Evolutionary conservation across 2,797 vertebrate species (phyloP).

Genomic region (Arctocebus calabarensis): DNA sequence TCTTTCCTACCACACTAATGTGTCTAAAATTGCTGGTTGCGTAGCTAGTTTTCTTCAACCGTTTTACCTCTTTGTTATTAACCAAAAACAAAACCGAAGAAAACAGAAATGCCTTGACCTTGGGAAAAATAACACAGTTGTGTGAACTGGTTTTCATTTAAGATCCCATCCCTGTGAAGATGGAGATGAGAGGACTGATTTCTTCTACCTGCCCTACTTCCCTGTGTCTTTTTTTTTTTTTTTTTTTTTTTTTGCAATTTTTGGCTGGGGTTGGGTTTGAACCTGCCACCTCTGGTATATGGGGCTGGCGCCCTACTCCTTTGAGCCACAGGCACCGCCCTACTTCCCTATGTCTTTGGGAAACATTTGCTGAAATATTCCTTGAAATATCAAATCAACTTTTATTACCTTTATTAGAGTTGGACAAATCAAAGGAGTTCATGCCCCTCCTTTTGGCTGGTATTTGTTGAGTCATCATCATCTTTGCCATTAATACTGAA

Average conservation of each 20-base stretch:
- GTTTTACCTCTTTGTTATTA: background rate
- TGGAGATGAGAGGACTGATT: background rate
- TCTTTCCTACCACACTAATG: background rate
- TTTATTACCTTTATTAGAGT: background rate
- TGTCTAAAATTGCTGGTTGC: background rate
- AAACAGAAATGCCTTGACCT: background rate
- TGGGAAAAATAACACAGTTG: background rate
- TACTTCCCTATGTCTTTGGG: background rate
- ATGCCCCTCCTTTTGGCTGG: background rate
- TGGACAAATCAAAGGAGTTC: conserved; percentile 6
- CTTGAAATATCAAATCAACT: conserved; percentile 26
- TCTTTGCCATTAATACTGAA: conserved; percentile 47
- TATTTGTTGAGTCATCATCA: background rate
- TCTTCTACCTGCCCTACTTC: background rate
- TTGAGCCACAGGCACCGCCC: no score
- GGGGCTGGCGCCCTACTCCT: no score
- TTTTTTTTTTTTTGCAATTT: no score
- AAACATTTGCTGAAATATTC: conserved; percentile 31
- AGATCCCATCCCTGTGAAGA: background rate
- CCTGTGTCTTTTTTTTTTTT: background rate
- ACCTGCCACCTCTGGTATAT: no score
- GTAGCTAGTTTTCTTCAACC: background rate
- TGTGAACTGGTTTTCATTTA: conserved; percentile 35
- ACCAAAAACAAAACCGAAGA: background rate
- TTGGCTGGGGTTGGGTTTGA: no score